Base-by-base conservation (phyloP, 2,888 invertebrate genomes). In the Epinotia ramella region DNA sequence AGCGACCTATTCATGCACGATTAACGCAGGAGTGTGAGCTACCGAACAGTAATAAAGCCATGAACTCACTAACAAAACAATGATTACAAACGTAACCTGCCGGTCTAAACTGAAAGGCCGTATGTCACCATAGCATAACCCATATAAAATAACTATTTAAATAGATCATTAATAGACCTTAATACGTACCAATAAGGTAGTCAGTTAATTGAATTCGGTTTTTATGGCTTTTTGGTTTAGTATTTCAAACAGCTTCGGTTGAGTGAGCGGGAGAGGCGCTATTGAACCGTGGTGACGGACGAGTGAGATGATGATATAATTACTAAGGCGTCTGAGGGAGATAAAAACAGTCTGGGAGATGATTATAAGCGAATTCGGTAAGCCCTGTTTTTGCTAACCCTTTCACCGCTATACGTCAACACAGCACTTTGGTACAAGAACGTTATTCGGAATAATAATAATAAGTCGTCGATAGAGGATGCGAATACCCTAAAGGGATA, bases 191-290 rank as follows among this genome's bases (percentile, higher is more conserved):
- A 53, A 53, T 53, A n/a, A n/a, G 13, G n/a, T 53, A n/a, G 7
- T 53, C 53, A 53, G 53, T 53, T 53, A 53, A 53, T n/a, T 53
- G 53, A 13, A 4, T 53, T 53, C 13, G 5, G 28, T 6, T 33
- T n/a, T 24, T 66, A 56, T 7, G n/a, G 0, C 53, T 0, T 53
- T 66, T 66, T 28, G 11, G 9, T 13, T 33, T 53, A 2, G 11
- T 53, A n/a, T 46, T 46, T 46, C 46, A n/a, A n/a, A 13, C 28
- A n/a, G 66, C 24, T 62, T 6, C 67, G 73, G 20, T n/a, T 56
- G 56, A 11, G 5, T 73, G 73, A 62, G 62, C 73, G n/a, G 68
- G 73, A 67, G 73, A 62, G 73, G 67, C 72, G 62, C 67, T 62
- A 68, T 20, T 68, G 56, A 56, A 68, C 73, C 73, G 67, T 67